Evolutionary conservation across 2,888 invertebrate genomes (phyloP).

Genomic region (Sycophila texana): DNA sequence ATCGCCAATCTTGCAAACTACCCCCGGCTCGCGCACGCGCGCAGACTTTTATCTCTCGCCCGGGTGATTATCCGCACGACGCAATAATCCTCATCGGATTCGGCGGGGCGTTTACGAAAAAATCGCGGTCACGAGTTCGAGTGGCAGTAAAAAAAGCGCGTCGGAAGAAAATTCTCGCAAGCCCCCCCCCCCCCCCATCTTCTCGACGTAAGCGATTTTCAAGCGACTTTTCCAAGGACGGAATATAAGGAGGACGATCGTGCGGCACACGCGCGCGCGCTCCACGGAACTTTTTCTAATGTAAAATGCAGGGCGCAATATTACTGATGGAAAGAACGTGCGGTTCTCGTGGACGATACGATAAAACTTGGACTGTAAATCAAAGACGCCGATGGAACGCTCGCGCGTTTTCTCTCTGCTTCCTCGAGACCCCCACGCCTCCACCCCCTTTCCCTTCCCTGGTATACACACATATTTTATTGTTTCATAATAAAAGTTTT

Average conservation of each 20-base stretch:
- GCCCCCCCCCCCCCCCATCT: not conserved
- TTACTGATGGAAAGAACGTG: constrained; percentile 61
- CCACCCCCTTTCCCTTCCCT: not conserved
- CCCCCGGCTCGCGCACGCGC: not conserved
- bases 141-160: constrained; percentile 53
- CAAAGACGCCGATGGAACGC: constrained; percentile 63
- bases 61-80: constrained; percentile 47
- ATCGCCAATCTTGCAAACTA: not conserved
- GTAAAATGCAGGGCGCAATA: constrained; percentile 70
- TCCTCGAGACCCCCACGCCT: too few species aligned
- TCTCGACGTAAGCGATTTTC: constrained; percentile 32
- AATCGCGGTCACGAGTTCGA: not conserved
- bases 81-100: constrained; percentile 54
- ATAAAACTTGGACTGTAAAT: constrained; percentile 73
- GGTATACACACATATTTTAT: constrained; percentile 67
- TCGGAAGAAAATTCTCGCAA: constrained; percentile 58
- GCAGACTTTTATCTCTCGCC: constrained; percentile 14
- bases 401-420: not conserved
- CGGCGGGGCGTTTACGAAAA: constrained; percentile 44
- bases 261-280: constrained; percentile 47
- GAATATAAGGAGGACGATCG: not conserved
- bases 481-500: constrained; percentile 74
- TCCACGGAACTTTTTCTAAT: constrained; percentile 66
- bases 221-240: constrained; percentile 32
- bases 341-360: constrained; percentile 61